Evolutionary conservation across 2,113 vertebrate genomes (phyloP).

Genomic region (Spheniscus mendiculus): DNA sequence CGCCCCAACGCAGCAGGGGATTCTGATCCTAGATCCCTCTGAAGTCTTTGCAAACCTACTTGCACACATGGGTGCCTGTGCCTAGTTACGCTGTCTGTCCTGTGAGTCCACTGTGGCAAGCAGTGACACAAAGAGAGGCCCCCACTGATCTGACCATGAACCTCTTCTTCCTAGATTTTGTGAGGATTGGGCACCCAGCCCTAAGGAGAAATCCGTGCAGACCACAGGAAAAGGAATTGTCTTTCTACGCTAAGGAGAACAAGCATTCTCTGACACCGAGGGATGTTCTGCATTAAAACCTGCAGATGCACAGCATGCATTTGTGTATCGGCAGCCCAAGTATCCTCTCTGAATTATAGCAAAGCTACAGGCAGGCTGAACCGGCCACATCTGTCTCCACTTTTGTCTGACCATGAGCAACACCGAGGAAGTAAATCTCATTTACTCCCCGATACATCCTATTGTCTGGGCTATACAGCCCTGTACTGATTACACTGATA

Average conservation of each 20-base stretch:
- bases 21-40: background rate
- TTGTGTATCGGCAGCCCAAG: background rate
- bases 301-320: background rate
- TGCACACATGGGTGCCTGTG: rapidly evolving
- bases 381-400: background rate
- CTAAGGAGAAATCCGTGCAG: background rate
- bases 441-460: rapidly evolving
- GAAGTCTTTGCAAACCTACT: background rate
- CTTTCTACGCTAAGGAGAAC: rapidly evolving
- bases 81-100: background rate
- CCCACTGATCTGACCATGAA: background rate
- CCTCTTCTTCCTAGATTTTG: background rate
- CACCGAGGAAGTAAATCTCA: background rate
- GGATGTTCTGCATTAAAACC: background rate
- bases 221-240: background rate
- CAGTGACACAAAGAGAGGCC: background rate
- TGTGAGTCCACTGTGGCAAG: background rate
- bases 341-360: rapidly evolving
- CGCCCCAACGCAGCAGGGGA: background rate
- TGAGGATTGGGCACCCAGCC: background rate
- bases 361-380: background rate
- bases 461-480: background rate
- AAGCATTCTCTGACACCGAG: background rate
- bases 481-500: background rate
- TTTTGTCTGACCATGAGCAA: background rate